These are phyloP conservation scores for Bradypodion ventrale DNA, from an alignment of 2,797 vertebrate genomes.

Conservation along the genomic window DNA sequence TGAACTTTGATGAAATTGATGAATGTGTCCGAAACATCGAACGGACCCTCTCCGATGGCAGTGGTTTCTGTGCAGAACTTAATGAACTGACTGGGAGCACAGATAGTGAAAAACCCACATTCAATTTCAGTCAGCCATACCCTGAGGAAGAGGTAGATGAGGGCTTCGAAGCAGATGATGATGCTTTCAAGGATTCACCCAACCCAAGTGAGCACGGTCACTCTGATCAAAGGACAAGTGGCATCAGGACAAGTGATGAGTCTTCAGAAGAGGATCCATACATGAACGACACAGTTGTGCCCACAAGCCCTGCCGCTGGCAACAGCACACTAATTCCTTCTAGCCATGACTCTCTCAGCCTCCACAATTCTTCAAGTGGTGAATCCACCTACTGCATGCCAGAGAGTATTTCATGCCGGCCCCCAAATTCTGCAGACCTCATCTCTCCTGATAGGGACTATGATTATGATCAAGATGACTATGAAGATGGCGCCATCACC, in stretches of 20 bases:
- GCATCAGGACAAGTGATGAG: conserved; percentile 96
- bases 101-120: conserved; percentile 63
- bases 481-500: conserved; percentile 87
- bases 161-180: conserved; percentile 93
- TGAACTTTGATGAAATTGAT: conserved; percentile 97
- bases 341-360: conserved; percentile 54
- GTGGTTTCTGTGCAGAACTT: conserved; percentile 58
- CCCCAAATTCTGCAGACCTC: conserved; percentile 79
- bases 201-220: conserved; percentile 95
- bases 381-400: conserved; percentile 84
- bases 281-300: conserved; percentile 87
- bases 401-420: conserved; percentile 73
- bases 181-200: conserved; percentile 94
- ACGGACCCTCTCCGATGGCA: conserved; percentile 80
- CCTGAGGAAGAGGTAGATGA: conserved; percentile 93
- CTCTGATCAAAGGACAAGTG: conserved; percentile 95
- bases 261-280: conserved; percentile 97
- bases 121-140: conserved; percentile 83
- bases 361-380: conserved; percentile 76
- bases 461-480: conserved; percentile 90
- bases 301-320: conserved; percentile 69
- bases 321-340: conserved; percentile 71
- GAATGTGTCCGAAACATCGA: conserved; percentile 95
- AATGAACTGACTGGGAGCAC: conserved; percentile 55
- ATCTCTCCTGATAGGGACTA: conserved; percentile 90